phyloP scores from a whole-genome alignment of 2,797 vertebrate genomes.

The Salmo trutta region DNA sequence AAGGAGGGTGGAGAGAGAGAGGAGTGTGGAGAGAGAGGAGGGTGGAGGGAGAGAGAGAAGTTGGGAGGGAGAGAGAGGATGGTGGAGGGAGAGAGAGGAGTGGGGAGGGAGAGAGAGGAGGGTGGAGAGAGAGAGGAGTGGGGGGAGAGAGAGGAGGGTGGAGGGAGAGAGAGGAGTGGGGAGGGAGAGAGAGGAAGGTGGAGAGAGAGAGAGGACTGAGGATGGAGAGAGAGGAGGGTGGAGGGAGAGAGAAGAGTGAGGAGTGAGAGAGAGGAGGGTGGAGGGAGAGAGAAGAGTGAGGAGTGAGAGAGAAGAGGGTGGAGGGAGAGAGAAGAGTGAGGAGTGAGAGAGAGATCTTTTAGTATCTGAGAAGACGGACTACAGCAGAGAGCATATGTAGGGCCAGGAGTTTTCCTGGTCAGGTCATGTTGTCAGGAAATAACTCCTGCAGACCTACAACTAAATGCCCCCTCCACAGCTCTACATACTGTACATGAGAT shows the following conservation, averaged over 20 bases:
- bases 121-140: not conserved
- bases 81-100: rapidly evolving
- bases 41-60: rapidly evolving
- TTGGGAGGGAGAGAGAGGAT: rapidly evolving
- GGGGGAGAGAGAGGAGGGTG: rapidly evolving
- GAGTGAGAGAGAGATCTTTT: not conserved
- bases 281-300: not conserved
- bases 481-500: not conserved
- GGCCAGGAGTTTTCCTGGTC: not conserved
- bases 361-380: not conserved
- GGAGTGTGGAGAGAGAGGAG: rapidly evolving
- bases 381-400: not conserved
- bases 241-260: not conserved
- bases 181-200: not conserved
- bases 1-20: not conserved
- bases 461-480: not conserved
- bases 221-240: not conserved
- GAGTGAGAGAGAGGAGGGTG: not conserved
- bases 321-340: not conserved
- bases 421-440: not conserved
- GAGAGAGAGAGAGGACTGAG: not conserved
- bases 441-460: too few species aligned
- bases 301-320: not conserved
- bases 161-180: rapidly evolving
- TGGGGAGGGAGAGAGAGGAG: rapidly evolving